Percentiles rank a stretch among this genome's conserved stretches.
phyloP scores from a whole-genome alignment of 2,888 invertebrate genomes.

The Venusia cambrica region DNA sequence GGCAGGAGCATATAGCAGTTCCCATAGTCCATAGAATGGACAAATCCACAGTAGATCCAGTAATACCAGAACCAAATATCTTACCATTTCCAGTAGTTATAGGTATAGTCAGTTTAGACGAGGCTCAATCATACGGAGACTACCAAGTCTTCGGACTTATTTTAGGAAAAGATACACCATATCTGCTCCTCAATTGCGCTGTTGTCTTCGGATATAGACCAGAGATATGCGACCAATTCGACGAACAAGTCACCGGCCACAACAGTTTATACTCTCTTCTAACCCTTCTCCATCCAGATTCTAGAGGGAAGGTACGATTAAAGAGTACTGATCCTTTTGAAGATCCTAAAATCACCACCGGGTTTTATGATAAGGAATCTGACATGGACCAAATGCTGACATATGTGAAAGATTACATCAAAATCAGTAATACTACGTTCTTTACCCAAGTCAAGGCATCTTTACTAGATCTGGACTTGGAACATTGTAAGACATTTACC shows the following conservation, averaged over 20 bases:
- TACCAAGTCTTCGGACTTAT: slow-evolving; percentile 41
- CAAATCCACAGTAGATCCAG: slow-evolving; percentile 7
- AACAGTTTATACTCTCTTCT: slow-evolving; percentile 28
- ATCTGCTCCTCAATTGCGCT: slow-evolving; percentile 26
- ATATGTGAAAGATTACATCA: slow-evolving; percentile 47
- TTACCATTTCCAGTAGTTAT: slow-evolving; percentile 32
- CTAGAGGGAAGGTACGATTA: slow-evolving; percentile 76
- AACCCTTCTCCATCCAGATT: slow-evolving; percentile 56
- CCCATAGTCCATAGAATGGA: slow-evolving; percentile 40
- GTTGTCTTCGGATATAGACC: slow-evolving; percentile 31
- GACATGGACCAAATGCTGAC: slow-evolving; percentile 65
- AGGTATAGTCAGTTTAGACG: slow-evolving; percentile 77
- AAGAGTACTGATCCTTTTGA: slow-evolving; percentile 72
- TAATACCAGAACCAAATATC: slow-evolving; percentile 37
- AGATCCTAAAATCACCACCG: slow-evolving; percentile 79
- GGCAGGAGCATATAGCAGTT: slow-evolving; percentile 62
- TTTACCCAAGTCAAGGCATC: slow-evolving; percentile 51
- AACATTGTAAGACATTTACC: slow-evolving; percentile 18
- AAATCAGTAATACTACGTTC: slow-evolving; percentile 53
- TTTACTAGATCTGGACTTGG: slow-evolving; percentile 34
- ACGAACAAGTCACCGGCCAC: slow-evolving; percentile 22
- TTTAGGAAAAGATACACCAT: slow-evolving; percentile 18
- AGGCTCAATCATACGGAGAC: slow-evolving; percentile 63
- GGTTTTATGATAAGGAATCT: slow-evolving; percentile 72
- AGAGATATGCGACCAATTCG: slow-evolving; percentile 32